Evolutionary conservation across 1,140 invertebrate genomes (phyloP).

Genomic region (Trichogramma pretiosum): DNA sequence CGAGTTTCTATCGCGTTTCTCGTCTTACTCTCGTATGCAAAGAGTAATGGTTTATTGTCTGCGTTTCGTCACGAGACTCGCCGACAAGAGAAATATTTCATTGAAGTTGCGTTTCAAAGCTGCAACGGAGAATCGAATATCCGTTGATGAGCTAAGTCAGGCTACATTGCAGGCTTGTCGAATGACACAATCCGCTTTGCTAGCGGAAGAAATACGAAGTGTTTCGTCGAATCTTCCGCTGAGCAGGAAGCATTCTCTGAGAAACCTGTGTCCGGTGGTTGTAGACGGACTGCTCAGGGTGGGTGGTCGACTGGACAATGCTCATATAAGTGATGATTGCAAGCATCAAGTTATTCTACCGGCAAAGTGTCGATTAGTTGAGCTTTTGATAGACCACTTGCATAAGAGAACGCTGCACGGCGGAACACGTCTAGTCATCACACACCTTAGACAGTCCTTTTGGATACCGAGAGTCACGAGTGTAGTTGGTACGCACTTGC

Average conservation of each 20-base stretch:
- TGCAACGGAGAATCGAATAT: too few species aligned
- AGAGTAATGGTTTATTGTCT: too few species aligned
- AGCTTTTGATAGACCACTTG: background rate
- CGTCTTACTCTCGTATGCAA: too few species aligned
- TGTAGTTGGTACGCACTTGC: too few species aligned
- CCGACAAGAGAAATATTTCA: too few species aligned
- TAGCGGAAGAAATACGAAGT: too few species aligned
- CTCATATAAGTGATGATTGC: background rate
- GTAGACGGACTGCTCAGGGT: background rate
- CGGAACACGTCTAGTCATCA: background rate
- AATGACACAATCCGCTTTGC: too few species aligned
- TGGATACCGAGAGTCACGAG: slow-evolving; percentile 1
- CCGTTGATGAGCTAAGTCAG: too few species aligned
- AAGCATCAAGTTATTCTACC: slow-evolving; percentile 3
- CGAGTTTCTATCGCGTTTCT: background rate
- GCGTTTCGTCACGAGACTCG: too few species aligned
- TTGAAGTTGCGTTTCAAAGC: too few species aligned
- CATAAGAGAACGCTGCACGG: slow-evolving; percentile 9
- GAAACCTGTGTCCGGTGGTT: background rate
- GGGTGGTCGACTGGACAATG: too few species aligned
- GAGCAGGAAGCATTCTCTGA: background rate
- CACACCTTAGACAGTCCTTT: background rate
- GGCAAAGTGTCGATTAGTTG: background rate
- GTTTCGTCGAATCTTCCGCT: background rate
- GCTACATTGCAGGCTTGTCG: too few species aligned